phyloP scores from a whole-genome alignment of 1,140 invertebrate genomes.

The Mamestra configurata region DNA sequence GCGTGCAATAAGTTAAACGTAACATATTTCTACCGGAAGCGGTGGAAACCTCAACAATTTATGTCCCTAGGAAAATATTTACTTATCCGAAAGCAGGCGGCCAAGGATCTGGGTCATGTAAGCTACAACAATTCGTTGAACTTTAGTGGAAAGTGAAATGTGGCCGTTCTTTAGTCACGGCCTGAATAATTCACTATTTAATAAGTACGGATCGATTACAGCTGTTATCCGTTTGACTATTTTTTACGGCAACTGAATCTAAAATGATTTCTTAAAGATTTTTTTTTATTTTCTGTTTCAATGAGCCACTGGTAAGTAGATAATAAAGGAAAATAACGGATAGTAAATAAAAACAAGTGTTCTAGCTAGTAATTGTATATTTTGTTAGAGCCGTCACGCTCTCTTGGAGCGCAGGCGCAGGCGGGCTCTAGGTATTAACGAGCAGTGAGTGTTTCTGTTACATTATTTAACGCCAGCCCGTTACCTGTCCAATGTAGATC shows the following conservation, averaged over 20 bases:
- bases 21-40: slow-evolving; percentile 33
- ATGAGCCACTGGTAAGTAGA: slow-evolving; percentile 20
- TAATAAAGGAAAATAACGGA: slow-evolving; percentile 39
- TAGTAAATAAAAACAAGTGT: slow-evolving; percentile 50
- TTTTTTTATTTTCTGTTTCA: slow-evolving; percentile 44
- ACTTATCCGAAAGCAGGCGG: slow-evolving; percentile 27
- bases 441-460: slow-evolving; percentile 68
- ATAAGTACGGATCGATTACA: slow-evolving; percentile 48
- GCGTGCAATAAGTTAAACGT: slow-evolving; percentile 22
- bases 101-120: slow-evolving; percentile 47
- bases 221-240: slow-evolving; percentile 31
- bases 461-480: slow-evolving; percentile 62
- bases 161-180: slow-evolving; percentile 41
- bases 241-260: slow-evolving; percentile 20
- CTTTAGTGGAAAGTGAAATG: slow-evolving; percentile 49
- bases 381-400: slow-evolving; percentile 74
- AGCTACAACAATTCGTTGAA: slow-evolving; percentile 37
- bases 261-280: slow-evolving; percentile 19
- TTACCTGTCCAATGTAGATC: slow-evolving; percentile 18
- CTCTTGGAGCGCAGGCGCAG: slow-evolving; percentile 68
- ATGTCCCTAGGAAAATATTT: slow-evolving; percentile 30
- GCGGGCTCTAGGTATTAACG: slow-evolving; percentile 49
- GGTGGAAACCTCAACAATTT: slow-evolving; percentile 22
- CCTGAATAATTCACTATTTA: slow-evolving; percentile 51
- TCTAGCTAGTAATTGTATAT: slow-evolving; percentile 62